A percentile compares a stretch with the other conserved stretches of the same genome.
These are phyloP conservation scores for Coptodon rendalli DNA, from an alignment of 2,113 vertebrate genomes.

Conservation along the genomic window DNA sequence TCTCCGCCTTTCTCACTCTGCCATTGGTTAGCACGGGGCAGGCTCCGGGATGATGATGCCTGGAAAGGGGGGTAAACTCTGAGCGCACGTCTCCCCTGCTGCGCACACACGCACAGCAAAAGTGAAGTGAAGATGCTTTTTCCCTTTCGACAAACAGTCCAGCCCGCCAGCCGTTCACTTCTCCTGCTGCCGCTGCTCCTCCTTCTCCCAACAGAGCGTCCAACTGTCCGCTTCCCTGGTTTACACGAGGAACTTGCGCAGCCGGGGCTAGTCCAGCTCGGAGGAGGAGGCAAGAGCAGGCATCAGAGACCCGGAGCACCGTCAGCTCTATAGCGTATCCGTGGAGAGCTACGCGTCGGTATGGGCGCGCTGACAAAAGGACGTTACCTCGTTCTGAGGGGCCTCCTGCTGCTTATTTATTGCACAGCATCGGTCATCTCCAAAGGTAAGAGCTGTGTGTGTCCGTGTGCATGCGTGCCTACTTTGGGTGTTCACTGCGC, in stretches of 20 bases:
- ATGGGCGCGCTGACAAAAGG: slow-evolving; percentile 56
- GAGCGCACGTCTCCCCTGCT: slow-evolving; percentile 18
- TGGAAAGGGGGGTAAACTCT: slow-evolving; percentile 12
- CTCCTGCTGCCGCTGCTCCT: background rate
- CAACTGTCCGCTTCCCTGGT: background rate
- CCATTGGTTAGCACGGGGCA: slow-evolving; percentile 31
- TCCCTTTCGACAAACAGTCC: background rate
- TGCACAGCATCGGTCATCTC: slow-evolving; percentile 30
- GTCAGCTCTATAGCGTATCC: background rate
- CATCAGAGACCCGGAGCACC: slow-evolving; percentile 1
- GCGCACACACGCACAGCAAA: slow-evolving; percentile 31
- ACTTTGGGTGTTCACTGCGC: background rate
- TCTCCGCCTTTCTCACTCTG: background rate
- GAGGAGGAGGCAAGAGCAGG: slow-evolving; percentile 5
- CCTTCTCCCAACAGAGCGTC: background rate
- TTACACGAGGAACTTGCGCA: slow-evolving; percentile 2
- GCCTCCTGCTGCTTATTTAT: slow-evolving; percentile 54
- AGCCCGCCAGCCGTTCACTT: background rate
- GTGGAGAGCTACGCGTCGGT: slow-evolving; percentile 30
- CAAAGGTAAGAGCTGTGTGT: slow-evolving; percentile 66
- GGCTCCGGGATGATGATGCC: slow-evolving; percentile 31
- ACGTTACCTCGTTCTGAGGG: slow-evolving; percentile 42
- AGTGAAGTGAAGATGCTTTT: slow-evolving; percentile 58
- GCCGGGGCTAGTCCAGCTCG: background rate
- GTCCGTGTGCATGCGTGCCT: background rate